Conservation (phyloP, 2,888 invertebrate genomes). For the Pogonocherus hispidulus region DNA sequence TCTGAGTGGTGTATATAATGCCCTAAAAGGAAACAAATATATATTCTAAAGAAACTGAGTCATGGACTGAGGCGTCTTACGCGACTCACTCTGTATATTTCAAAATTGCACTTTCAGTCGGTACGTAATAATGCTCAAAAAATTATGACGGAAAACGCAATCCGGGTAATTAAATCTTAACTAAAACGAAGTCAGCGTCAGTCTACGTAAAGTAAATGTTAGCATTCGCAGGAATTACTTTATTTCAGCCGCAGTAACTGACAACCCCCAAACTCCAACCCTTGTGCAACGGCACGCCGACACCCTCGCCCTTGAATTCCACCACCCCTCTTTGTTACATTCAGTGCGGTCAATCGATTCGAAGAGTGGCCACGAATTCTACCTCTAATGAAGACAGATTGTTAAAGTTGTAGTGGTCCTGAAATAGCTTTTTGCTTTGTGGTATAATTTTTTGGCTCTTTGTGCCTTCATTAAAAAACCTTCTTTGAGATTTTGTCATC, state of each 20-base stretch:
- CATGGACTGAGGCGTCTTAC: too few relatives aligned
- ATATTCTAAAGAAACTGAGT: too few relatives aligned
- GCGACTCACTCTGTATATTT: too few relatives aligned
- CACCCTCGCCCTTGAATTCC: constrained; percentile 37
- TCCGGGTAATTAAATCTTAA: too few relatives aligned
- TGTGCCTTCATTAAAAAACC: too few relatives aligned
- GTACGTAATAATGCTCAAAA: too few relatives aligned
- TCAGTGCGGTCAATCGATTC: constrained; percentile 36
- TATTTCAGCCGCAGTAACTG: constrained; percentile 33
- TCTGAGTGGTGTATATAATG: too few relatives aligned
- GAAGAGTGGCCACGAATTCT: constrained; percentile 16
- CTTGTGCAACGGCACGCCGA: constrained; percentile 32
- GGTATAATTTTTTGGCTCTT: not conserved
- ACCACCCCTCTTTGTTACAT: constrained; percentile 33
- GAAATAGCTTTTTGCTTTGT: not conserved
- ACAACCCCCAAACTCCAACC: constrained; percentile 28
- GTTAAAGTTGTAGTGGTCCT: not conserved
- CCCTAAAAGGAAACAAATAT: too few relatives aligned
- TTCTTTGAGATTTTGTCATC: too few relatives aligned
- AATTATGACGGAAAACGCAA: too few relatives aligned
- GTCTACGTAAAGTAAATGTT: not conserved
- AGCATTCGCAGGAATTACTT: constrained; percentile 28
- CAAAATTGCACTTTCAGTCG: too few relatives aligned
- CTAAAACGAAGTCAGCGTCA: too few relatives aligned
- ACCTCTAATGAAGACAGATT: constrained; percentile 28